A percentile compares a stretch with the other conserved stretches of the same genome.
These are phyloP conservation scores for Todus mexicanus DNA, from an alignment of 2,797 vertebrate genomes.

Conservation along the genomic window DNA sequence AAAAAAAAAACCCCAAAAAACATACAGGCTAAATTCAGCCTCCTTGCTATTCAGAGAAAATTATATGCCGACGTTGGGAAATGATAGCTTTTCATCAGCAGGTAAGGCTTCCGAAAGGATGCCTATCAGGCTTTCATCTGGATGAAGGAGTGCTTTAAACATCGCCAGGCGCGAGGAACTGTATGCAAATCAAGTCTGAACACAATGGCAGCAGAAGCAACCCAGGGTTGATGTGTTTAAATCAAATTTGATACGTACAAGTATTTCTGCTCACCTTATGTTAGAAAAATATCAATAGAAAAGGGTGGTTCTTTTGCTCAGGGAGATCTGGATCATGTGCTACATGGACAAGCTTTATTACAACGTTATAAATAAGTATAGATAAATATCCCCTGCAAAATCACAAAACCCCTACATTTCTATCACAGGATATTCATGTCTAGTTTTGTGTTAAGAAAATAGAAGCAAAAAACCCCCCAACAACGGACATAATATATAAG, in stretches of 20 bases:
- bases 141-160: background rate
- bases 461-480: background rate
- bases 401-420: background rate
- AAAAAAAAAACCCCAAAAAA: background rate
- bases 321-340: background rate
- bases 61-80: background rate
- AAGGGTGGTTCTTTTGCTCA: background rate
- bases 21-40: background rate
- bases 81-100: conserved; percentile 20
- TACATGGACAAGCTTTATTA: background rate
- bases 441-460: background rate
- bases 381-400: background rate
- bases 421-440: background rate
- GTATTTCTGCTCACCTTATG: background rate
- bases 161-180: background rate
- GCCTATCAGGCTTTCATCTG: background rate
- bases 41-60: background rate
- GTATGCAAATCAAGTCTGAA: background rate
- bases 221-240: background rate
- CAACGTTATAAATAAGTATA: background rate
- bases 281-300: background rate
- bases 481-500: background rate
- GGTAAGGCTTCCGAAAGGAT: background rate
- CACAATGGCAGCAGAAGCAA: background rate
- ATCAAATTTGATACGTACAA: background rate